A percentile compares a stretch with the other conserved stretches of the same genome.
Conservation (phyloP, 2,797 vertebrate genomes). For the Danio aesculapii region DNA sequence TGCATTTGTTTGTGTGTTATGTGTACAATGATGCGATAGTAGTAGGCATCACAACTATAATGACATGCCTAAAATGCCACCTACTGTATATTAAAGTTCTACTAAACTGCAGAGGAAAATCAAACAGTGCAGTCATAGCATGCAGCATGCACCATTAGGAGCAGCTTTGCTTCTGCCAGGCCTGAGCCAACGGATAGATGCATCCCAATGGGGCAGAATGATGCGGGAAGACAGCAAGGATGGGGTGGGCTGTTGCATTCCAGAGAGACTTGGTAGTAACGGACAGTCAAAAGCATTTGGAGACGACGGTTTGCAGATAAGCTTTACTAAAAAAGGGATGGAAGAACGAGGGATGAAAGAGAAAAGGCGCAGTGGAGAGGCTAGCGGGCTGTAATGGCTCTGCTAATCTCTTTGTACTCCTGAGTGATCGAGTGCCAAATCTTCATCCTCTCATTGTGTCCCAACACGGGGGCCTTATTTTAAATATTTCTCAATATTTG, state of each 20-base stretch:
- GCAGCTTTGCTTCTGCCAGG: constrained; percentile 38
- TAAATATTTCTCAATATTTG: constrained; percentile 53
- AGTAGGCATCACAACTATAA: too few species aligned
- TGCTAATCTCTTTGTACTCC: constrained; percentile 46
- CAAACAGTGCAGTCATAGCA: too few species aligned
- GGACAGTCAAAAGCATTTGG: constrained; percentile 31
- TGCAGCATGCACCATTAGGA: neutral
- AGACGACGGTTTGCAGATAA: constrained; percentile 5
- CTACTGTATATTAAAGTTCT: too few species aligned
- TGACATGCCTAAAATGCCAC: too few species aligned
- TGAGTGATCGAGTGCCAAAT: constrained; percentile 52
- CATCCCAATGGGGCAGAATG: constrained; percentile 28
- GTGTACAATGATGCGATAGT: too few species aligned
- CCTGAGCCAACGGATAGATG: constrained; percentile 53
- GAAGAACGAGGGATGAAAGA: constrained; percentile 66
- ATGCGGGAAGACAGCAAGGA: neutral
- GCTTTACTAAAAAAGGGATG: constrained; percentile 45
- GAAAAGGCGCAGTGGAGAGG: constrained; percentile 60
- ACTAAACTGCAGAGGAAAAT: too few species aligned
- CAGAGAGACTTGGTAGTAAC: neutral
- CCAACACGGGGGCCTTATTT: constrained; percentile 72
- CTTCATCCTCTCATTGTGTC: constrained; percentile 67
- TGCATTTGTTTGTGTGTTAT: too few species aligned
- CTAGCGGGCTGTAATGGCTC: constrained; percentile 46
- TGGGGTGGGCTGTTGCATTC: constrained; percentile 8